Percentiles rank a stretch among this genome's conserved stretches.
Conservation (phyloP, 2,113 vertebrate species). For the Gymnobelideus leadbeateri region DNA sequence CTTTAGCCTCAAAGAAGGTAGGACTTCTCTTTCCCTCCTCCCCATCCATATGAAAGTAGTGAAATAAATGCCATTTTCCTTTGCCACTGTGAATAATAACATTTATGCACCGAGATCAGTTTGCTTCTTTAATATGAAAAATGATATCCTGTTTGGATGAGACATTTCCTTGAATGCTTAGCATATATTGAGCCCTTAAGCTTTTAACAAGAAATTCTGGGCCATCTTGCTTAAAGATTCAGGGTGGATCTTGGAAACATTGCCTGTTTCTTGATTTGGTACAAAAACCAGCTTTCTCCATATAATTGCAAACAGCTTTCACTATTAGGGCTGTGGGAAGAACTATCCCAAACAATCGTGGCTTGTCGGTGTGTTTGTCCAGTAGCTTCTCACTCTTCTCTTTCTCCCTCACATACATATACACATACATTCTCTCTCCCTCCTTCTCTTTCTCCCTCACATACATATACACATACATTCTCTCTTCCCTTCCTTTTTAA, state of each 20-base stretch:
- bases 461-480: neutral
- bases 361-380: slow-evolving; percentile 31
- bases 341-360: slow-evolving; percentile 50
- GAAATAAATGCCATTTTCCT: slow-evolving; percentile 79
- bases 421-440: neutral
- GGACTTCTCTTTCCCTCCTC: slow-evolving; percentile 64
- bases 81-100: slow-evolving; percentile 79
- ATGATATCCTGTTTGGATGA: slow-evolving; percentile 82
- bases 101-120: slow-evolving; percentile 81
- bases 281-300: slow-evolving; percentile 55
- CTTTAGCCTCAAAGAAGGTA: slow-evolving; percentile 70
- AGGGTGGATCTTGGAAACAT: slow-evolving; percentile 60
- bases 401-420: neutral
- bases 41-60: slow-evolving; percentile 67
- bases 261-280: slow-evolving; percentile 70
- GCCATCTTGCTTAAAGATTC: slow-evolving; percentile 72
- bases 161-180: slow-evolving; percentile 82
- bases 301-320: slow-evolving; percentile 53
- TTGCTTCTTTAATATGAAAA: slow-evolving; percentile 80
- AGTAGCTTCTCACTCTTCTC: neutral
- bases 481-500: slow-evolving; percentile 21
- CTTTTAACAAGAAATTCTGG: slow-evolving; percentile 76
- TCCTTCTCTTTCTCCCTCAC: neutral
- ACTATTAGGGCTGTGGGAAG: slow-evolving; percentile 39
- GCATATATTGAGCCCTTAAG: slow-evolving; percentile 77